Evolutionary conservation across 1,140 invertebrate genomes (phyloP).

Genomic region (Parapsyche elsis): DNA sequence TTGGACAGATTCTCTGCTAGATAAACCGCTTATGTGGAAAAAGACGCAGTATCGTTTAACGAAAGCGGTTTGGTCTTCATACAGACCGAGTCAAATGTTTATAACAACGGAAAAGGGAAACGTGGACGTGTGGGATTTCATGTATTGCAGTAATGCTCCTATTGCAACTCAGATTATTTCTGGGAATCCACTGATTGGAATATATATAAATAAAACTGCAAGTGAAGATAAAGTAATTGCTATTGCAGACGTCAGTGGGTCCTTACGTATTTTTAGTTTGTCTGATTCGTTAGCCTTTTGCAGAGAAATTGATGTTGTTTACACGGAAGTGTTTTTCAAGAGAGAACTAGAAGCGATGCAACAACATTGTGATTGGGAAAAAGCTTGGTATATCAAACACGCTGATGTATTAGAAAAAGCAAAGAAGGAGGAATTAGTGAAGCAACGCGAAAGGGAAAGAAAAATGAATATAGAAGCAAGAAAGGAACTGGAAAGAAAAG

Average conservation of each 20-base stretch:
- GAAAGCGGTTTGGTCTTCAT: constrained; percentile 66
- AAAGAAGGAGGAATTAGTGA: constrained; percentile 61
- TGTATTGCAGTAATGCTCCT: constrained; percentile 66
- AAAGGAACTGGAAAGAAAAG: constrained; percentile 61
- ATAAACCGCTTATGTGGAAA: constrained; percentile 68
- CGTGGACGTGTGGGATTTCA: constrained; percentile 71
- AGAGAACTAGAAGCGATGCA: constrained; percentile 63
- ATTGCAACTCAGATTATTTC: constrained; percentile 62
- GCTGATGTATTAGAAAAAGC: constrained; percentile 62
- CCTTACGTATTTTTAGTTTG: constrained; percentile 70
- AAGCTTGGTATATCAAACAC: constrained; percentile 63
- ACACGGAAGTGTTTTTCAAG: constrained; percentile 60
- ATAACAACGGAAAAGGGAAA: constrained; percentile 67
- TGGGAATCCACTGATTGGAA: constrained; percentile 64
- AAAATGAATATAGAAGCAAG: constrained; percentile 6
- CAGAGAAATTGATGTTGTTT: constrained; percentile 58
- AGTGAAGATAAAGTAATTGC: constrained; percentile 67
- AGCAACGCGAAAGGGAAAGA: constrained; percentile 58
- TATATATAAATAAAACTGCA: constrained; percentile 66
- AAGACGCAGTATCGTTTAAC: constrained; percentile 66
- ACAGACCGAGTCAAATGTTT: constrained; percentile 65
- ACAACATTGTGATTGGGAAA: constrained; percentile 63
- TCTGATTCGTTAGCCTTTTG: constrained; percentile 65
- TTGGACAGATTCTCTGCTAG: constrained; percentile 67
- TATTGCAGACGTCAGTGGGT: constrained; percentile 71